Evolutionary conservation across 2,888 invertebrate species (phyloP).

Genomic region (Gasteruption jaculator): DNA sequence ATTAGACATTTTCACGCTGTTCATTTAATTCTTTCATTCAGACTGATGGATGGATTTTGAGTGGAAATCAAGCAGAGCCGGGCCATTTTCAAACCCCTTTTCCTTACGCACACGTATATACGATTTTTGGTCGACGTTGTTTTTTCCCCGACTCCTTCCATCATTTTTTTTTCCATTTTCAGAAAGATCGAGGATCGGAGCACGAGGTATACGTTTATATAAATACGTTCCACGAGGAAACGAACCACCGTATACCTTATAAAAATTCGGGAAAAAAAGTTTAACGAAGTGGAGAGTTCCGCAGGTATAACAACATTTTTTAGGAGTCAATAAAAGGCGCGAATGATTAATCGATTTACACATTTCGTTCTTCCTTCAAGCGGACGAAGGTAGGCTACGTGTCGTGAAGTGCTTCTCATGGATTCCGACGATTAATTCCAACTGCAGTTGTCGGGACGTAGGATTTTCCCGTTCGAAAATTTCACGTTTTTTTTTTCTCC

Average conservation of each 20-base stretch:
- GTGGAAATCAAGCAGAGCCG: too few relatives aligned
- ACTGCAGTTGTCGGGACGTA: too few relatives aligned
- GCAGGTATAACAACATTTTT: constrained; percentile 29
- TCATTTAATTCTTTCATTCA: constrained; percentile 44
- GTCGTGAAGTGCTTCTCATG: too few relatives aligned
- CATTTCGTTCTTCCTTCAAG: constrained; percentile 10
- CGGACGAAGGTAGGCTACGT: too few relatives aligned
- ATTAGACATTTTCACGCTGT: constrained; percentile 48
- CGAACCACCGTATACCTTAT: constrained; percentile 9
- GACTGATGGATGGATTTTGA: constrained; percentile 48
- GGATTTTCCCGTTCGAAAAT: too few relatives aligned
- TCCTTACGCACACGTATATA: too few relatives aligned
- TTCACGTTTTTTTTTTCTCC: constrained; percentile 13
- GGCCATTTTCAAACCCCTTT: too few relatives aligned
- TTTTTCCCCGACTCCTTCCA: too few relatives aligned
- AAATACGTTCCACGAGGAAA: too few relatives aligned
- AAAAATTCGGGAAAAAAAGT: constrained; percentile 25
- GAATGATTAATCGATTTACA: constrained; percentile 45
- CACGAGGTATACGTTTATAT: neutral
- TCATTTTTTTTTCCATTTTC: too few relatives aligned
- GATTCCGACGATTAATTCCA: too few relatives aligned
- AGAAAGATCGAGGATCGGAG: constrained; percentile 13
- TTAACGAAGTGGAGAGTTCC: constrained; percentile 9
- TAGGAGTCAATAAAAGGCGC: constrained; percentile 36
- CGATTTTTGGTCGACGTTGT: too few relatives aligned